A percentile compares a stretch with the other conserved stretches of the same genome.
phyloP scores from a whole-genome alignment of 2,113 vertebrate species.

The Okapia johnstoni region DNA sequence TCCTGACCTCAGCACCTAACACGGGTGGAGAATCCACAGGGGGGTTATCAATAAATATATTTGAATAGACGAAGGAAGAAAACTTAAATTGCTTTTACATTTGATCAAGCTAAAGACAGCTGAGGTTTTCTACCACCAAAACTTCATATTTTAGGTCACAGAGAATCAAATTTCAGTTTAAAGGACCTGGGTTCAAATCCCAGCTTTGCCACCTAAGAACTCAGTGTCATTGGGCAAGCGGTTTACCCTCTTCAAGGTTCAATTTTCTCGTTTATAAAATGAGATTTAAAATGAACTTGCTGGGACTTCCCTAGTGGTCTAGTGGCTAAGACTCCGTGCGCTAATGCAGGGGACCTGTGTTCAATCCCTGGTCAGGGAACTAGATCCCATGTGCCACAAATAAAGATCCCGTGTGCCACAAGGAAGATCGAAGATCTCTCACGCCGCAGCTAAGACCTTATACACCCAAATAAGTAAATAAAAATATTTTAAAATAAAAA shows the following conservation, averaged over 20 bases:
- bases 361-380: background rate
- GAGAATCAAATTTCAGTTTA: background rate
- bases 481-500: background rate
- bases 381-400: background rate
- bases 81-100: background rate
- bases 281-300: background rate
- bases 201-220: background rate
- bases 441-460: background rate
- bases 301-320: background rate
- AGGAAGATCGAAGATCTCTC: background rate
- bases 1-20: background rate
- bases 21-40: background rate
- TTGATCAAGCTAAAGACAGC: background rate
- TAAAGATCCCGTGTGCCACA: background rate
- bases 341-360: background rate
- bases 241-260: background rate
- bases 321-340: background rate
- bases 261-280: background rate
- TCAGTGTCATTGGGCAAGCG: background rate
- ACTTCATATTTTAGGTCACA: background rate
- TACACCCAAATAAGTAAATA: background rate
- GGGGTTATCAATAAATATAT: background rate
- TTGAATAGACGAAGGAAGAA: background rate
- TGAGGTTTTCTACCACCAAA: background rate
- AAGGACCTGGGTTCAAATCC: background rate